Evolutionary conservation across 1,140 invertebrate species (phyloP).

Genomic region (Branchinecta lynchi): DNA sequence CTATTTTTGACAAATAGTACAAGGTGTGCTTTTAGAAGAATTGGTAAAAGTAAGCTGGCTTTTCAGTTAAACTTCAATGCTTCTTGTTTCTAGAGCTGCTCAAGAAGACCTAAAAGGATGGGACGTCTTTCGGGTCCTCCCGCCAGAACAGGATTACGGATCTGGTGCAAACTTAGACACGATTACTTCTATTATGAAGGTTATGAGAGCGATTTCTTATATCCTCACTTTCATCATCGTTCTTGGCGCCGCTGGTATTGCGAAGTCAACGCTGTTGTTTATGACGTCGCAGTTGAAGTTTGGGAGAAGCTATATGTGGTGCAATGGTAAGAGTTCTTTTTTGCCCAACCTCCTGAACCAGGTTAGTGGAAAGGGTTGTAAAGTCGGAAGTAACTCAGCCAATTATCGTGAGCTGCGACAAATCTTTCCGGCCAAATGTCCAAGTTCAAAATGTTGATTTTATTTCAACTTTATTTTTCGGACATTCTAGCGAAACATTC

Average conservation of each 20-base stretch:
- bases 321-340: background rate
- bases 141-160: constrained; percentile 30
- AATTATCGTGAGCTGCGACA: background rate
- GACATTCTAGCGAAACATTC: no score
- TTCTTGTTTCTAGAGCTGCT: no score
- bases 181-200: constrained; percentile 27
- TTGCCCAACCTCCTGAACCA: no score
- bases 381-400: background rate
- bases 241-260: constrained; percentile 27
- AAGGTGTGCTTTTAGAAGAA: no score
- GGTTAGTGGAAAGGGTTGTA: background rate
- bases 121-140: constrained; percentile 33
- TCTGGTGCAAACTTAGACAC: constrained; percentile 26
- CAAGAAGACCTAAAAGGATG: constrained; percentile 27
- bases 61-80: no score
- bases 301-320: constrained; percentile 3
- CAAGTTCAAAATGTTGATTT: background rate
- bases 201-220: constrained; percentile 31
- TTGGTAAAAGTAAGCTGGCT: no score
- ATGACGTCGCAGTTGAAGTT: constrained; percentile 31
- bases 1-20: no score
- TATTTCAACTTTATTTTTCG: background rate
- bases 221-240: constrained; percentile 31
- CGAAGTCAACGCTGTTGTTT: constrained; percentile 30
- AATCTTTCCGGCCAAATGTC: background rate